Evolutionary conservation across 2,113 vertebrate genomes (phyloP).

Genomic region (Pionites leucogaster): DNA sequence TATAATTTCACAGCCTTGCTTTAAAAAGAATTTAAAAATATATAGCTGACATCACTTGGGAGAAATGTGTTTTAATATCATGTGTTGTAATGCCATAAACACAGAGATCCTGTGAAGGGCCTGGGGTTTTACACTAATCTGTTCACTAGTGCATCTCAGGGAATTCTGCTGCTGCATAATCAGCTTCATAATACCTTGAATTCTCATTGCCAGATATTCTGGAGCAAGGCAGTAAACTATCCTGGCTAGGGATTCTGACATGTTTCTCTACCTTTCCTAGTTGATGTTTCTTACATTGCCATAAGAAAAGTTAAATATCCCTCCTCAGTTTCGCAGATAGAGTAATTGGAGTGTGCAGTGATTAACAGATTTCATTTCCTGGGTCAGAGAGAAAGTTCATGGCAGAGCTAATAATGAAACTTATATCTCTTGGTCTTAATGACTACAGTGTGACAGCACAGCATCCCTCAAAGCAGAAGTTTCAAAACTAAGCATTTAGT

Average conservation of each 20-base stretch:
- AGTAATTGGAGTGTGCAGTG: background rate
- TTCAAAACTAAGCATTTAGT: background rate
- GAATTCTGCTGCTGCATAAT: slow-evolving; percentile 13
- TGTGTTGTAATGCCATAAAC: background rate
- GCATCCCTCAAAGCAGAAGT: background rate
- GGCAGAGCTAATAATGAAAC: background rate
- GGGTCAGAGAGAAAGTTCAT: slow-evolving; percentile 13
- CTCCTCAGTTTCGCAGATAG: background rate
- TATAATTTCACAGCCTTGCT: background rate
- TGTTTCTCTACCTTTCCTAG: background rate
- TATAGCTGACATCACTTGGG: background rate
- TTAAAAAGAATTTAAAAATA: background rate
- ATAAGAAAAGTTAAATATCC: background rate
- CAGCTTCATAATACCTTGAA: background rate
- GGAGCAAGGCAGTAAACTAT: background rate
- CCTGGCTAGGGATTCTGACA: background rate
- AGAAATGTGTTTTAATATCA: background rate
- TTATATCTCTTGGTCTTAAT: background rate
- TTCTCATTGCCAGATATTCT: background rate
- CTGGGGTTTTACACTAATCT: background rate
- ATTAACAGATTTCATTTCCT: slow-evolving; percentile 43
- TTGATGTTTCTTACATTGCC: background rate
- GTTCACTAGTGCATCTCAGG: background rate
- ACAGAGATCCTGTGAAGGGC: background rate
- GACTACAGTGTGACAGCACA: background rate